Conservation (phyloP, 2,113 vertebrate genomes). For the Cichladusa arquata region DNA sequence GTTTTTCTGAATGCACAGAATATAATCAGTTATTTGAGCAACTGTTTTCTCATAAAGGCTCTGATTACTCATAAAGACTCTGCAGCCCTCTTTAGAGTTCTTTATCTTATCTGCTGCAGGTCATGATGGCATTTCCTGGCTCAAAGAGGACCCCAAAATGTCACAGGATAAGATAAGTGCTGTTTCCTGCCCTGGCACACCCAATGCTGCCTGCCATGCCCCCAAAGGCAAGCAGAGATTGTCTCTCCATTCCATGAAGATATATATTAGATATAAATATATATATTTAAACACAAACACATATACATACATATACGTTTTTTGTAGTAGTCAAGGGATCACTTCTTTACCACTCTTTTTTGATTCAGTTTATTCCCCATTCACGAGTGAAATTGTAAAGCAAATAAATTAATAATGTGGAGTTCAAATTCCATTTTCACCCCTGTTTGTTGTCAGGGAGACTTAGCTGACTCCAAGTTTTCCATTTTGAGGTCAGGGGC, state of each 20-base stretch:
- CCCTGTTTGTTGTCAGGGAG: neutral
- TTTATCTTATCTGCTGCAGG: slow-evolving; percentile 70
- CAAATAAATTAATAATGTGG: neutral
- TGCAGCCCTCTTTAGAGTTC: slow-evolving; percentile 5
- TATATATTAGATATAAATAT: accelerated
- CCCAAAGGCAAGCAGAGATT: neutral
- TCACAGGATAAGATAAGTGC: slow-evolving; percentile 76
- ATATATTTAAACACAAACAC: no score
- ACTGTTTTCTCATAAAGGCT: neutral
- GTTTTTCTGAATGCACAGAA: neutral
- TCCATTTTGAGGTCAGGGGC: slow-evolving; percentile 16
- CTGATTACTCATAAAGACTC: neutral
- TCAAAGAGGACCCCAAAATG: slow-evolving; percentile 64
- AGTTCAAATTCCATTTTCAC: neutral
- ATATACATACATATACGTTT: accelerated
- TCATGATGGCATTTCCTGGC: slow-evolving; percentile 76
- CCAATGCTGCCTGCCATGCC: slow-evolving; percentile 11
- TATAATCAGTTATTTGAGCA: neutral
- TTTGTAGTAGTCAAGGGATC: neutral
- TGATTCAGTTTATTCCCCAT: neutral
- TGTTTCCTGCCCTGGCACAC: slow-evolving; percentile 75
- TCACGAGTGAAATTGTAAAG: neutral
- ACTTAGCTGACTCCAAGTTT: neutral
- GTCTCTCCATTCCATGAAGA: neutral
- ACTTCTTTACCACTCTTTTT: neutral